Percentiles rank a stretch among this genome's conserved stretches.
phyloP scores from a whole-genome alignment of 2,797 vertebrate species.

The Mormyrus proboscirostris region DNA sequence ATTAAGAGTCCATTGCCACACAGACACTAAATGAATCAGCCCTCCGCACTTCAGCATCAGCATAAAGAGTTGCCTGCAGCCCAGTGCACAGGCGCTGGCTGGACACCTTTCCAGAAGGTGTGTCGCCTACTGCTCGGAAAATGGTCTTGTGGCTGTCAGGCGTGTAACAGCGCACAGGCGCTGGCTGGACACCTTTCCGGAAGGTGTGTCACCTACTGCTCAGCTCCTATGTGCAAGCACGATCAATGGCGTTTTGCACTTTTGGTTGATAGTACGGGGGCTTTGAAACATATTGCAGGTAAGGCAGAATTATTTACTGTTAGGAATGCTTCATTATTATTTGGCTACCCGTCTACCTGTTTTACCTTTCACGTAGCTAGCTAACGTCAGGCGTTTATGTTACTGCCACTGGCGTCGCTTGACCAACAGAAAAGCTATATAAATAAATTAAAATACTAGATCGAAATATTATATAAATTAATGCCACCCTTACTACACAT shows the following conservation, averaged over 20 bases:
- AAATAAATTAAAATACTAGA: neutral
- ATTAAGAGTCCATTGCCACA: neutral
- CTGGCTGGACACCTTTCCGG: neutral
- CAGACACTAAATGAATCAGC: neutral
- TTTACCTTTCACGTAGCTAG: neutral
- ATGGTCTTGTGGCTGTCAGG: neutral
- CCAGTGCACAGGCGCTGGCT: neutral
- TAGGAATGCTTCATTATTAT: neutral
- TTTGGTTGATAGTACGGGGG: neutral
- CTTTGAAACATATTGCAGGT: neutral
- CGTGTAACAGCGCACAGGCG: neutral
- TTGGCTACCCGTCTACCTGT: neutral
- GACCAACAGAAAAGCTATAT: neutral
- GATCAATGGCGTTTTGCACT: neutral
- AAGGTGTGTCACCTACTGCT: neutral
- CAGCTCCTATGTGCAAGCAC: neutral
- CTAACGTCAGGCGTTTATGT: neutral
- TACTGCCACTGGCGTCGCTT: neutral
- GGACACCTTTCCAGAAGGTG: neutral
- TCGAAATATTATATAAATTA: neutral
- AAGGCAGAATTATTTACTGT: neutral
- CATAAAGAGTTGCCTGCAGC: neutral
- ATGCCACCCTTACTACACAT: neutral
- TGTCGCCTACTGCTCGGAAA: neutral
- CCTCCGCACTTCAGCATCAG: neutral